A percentile compares a stretch with the other conserved stretches of the same genome.
Conservation (phyloP, 2,888 invertebrate species). For the Agonum fuliginosum region DNA sequence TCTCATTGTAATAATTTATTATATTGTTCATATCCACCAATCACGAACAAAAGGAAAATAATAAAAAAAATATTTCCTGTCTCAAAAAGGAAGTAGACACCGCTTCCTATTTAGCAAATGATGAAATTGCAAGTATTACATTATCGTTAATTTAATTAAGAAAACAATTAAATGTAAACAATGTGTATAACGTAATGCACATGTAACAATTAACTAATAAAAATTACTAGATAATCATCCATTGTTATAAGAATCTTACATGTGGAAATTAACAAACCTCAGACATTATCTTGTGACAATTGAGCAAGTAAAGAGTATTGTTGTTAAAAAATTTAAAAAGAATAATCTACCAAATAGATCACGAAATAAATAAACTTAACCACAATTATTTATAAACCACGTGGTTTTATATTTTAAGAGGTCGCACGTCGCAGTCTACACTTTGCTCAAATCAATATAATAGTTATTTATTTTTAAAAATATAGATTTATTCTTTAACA, state of each 20-base stretch:
- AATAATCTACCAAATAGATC: not conserved
- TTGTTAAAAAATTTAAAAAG: too few species aligned
- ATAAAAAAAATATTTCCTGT: not conserved
- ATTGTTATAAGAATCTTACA: constrained; percentile 6
- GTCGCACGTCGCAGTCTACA: too few species aligned
- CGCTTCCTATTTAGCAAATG: constrained; percentile 19
- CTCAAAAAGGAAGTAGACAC: not conserved
- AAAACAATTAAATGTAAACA: constrained; percentile 31
- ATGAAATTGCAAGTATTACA: constrained; percentile 17
- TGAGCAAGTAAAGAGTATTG: too few species aligned
- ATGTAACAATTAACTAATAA: constrained; percentile 14
- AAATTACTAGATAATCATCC: constrained; percentile 17
- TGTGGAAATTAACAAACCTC: not conserved
- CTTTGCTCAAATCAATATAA: too few species aligned
- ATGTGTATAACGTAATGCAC: constrained; percentile 14
- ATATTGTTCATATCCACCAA: too few species aligned
- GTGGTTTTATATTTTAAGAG: too few species aligned
- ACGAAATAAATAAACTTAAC: not conserved
- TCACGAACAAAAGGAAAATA: too few species aligned
- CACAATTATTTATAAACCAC: too few species aligned
- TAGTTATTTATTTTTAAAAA: too few species aligned
- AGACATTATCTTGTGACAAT: not conserved
- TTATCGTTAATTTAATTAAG: constrained; percentile 29
- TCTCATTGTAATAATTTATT: too few species aligned
- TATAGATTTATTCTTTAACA: too few species aligned